These are phyloP conservation scores for Ichneumon xanthorius DNA, from an alignment of 2,888 invertebrate genomes.

Conservation along the genomic window DNA sequence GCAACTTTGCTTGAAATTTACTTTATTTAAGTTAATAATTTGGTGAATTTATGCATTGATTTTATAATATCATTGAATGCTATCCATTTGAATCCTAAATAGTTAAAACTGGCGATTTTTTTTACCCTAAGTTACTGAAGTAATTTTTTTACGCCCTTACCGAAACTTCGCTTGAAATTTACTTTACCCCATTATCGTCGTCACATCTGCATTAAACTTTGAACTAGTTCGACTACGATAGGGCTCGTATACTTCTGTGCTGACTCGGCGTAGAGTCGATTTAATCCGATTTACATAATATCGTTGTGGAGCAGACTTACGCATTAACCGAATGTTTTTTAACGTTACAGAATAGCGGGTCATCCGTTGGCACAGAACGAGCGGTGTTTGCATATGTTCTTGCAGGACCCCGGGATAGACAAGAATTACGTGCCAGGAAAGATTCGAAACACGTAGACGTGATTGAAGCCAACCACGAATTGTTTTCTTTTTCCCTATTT, in stretches of 20 bases:
- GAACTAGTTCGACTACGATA: background rate
- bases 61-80: background rate
- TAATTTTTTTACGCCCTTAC: background rate
- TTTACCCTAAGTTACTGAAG: background rate
- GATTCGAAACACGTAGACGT: conserved; percentile 95
- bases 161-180: too few species aligned
- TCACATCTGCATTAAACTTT: background rate
- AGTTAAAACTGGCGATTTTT: background rate
- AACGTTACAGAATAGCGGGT: conserved; percentile 93
- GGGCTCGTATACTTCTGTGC: background rate
- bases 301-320: background rate
- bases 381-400: conserved; percentile 99
- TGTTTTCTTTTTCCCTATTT: conserved; percentile 37
- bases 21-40: background rate
- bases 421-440: conserved; percentile 99
- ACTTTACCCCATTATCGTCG: background rate
- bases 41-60: background rate
- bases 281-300: background rate
- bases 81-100: too few species aligned
- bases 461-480: conserved; percentile 46
- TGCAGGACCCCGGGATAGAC: conserved; percentile 98
- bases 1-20: too few species aligned
- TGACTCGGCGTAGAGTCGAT: background rate
- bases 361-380: conserved; percentile 99
- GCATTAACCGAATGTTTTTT: background rate